Conservation (phyloP, 1,140 invertebrate genomes). For the Venustaconcha ellipsiformis region DNA sequence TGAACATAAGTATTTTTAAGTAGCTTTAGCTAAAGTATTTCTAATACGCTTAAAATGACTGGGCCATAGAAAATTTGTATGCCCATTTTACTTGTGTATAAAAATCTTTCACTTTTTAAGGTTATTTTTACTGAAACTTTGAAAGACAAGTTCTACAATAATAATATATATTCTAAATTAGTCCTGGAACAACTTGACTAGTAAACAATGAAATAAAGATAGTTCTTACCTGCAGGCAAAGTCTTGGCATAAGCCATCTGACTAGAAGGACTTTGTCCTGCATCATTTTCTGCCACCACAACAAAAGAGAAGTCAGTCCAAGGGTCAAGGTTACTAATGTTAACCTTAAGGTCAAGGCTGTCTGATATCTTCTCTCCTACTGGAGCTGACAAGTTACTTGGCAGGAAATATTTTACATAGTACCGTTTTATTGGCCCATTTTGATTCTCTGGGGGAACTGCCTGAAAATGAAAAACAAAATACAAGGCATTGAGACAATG, state of each 20-base stretch:
- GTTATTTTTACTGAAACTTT: no score
- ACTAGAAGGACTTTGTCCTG: constrained; percentile 11
- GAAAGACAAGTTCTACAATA: no score
- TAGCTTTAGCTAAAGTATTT: no score
- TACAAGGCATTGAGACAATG: neutral
- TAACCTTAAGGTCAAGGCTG: constrained; percentile 26
- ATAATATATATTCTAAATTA: no score
- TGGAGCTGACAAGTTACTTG: constrained; percentile 10
- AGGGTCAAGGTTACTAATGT: constrained; percentile 29
- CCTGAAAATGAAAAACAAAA: constrained; percentile 7
- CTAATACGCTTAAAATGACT: no score
- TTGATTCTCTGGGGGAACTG: constrained; percentile 19
- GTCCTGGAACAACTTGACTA: no score
- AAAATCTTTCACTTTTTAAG: no score
- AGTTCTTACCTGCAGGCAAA: constrained; percentile 14
- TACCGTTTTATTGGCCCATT: constrained; percentile 33
- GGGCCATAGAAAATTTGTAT: no score
- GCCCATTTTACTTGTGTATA: no score
- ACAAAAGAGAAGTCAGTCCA: constrained; percentile 28
- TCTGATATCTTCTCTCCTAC: constrained; percentile 17
- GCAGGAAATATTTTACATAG: constrained; percentile 24
- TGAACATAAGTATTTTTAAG: no score
- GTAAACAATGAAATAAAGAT: no score
- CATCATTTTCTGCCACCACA: constrained; percentile 25
- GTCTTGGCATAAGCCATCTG: constrained; percentile 14